A percentile compares a stretch with the other conserved stretches of the same genome.
Conservation (phyloP, 2,888 invertebrate genomes). For the Parnassius mnemosyne region DNA sequence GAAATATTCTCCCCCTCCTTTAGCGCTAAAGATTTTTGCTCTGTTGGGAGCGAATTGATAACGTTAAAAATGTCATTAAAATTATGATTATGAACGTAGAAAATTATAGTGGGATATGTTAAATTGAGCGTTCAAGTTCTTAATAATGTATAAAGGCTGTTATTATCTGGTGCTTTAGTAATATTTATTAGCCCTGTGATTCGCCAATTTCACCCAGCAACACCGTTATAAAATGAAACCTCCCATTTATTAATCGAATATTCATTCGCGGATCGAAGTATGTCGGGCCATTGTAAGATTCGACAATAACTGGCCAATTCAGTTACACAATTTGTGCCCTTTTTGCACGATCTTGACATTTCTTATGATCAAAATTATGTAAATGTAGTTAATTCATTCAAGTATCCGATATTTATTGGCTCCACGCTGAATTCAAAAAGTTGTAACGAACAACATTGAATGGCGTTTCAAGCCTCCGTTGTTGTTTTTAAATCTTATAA, state of each 20-base stretch:
- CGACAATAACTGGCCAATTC: conserved; percentile 42
- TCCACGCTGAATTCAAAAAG: not conserved
- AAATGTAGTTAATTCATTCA: conserved; percentile 35
- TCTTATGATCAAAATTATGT: conserved; percentile 48
- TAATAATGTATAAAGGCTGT: not conserved
- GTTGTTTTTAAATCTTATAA: too few species aligned
- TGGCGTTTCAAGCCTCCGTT: too few species aligned
- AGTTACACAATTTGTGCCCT: conserved; percentile 51
- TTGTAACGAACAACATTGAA: too few species aligned
- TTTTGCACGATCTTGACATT: conserved; percentile 62
- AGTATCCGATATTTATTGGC: conserved; percentile 17
- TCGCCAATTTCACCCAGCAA: not conserved
- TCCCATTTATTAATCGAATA: conserved; percentile 22
- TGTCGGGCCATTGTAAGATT: conserved; percentile 34
- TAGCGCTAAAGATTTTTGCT: too few species aligned
- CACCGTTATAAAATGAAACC: conserved; percentile 10
- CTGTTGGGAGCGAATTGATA: too few species aligned
- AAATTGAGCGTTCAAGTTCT: not conserved
- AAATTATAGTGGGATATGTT: not conserved
- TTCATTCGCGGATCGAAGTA: not conserved
- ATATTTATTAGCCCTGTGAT: conserved; percentile 6
- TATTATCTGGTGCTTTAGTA: conserved; percentile 6
- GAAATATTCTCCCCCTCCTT: too few species aligned
- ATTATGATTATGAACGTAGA: too few species aligned
- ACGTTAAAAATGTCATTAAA: too few species aligned